Evolutionary conservation across 2,113 vertebrate genomes (phyloP).

Genomic region (Bettongia penicillata): DNA sequence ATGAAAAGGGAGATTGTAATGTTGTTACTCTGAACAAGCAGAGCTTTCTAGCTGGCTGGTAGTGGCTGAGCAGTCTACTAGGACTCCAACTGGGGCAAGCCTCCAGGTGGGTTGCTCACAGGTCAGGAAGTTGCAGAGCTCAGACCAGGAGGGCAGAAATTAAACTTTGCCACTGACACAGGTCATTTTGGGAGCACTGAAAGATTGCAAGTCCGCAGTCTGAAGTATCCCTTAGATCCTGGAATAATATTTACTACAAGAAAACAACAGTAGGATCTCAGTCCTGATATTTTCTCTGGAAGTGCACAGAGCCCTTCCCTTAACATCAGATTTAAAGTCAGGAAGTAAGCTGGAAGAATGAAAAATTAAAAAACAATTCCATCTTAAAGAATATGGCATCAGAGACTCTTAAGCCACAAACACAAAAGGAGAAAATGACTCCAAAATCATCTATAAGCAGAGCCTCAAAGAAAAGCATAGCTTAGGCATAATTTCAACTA

Average conservation of each 20-base stretch:
- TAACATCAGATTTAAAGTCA: background rate
- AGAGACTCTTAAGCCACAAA: background rate
- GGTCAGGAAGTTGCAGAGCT: background rate
- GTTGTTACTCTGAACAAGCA: background rate
- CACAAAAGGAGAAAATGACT: background rate
- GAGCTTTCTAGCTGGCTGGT: background rate
- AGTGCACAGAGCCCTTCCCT: background rate
- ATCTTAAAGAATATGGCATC: background rate
- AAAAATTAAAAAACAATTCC: background rate
- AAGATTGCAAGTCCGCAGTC: background rate
- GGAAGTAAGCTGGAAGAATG: background rate
- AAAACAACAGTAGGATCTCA: background rate
- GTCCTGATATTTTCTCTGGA: background rate
- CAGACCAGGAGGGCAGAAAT: background rate
- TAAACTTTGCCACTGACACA: background rate
- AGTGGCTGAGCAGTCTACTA: background rate
- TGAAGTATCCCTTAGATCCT: background rate
- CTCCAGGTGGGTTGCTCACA: background rate
- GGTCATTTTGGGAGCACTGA: background rate
- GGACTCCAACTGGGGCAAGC: background rate
- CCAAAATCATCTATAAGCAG: background rate
- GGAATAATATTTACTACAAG: background rate
- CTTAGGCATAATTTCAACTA: background rate
- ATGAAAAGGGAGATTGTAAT: too few species aligned
- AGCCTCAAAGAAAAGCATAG: background rate